phyloP scores from a whole-genome alignment of 2,113 vertebrate genomes.

The Apistogramma diplotaenia region DNA sequence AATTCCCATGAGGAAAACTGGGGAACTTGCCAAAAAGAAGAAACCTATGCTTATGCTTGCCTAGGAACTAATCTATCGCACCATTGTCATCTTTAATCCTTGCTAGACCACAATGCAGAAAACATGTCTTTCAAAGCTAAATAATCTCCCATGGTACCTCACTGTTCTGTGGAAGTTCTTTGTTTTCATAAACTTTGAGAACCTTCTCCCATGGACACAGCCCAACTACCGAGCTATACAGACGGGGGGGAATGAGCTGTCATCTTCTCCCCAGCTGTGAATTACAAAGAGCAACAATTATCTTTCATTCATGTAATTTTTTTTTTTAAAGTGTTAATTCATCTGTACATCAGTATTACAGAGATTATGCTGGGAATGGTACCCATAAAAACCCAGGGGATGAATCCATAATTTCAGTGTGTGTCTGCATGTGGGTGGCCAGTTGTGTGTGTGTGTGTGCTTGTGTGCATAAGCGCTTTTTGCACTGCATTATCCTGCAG shows the following conservation, averaged over 20 bases:
- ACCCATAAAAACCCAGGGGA: too few relatives aligned
- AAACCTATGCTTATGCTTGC: not conserved
- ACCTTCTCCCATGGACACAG: not conserved
- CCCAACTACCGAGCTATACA: not conserved
- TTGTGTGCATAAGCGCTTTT: not conserved
- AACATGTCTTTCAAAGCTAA: not conserved
- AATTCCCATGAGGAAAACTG: not conserved
- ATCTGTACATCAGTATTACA: too few relatives aligned
- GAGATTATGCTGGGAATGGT: too few relatives aligned
- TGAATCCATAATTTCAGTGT: too few relatives aligned
- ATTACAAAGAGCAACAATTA: not conserved
- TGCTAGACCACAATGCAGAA: not conserved
- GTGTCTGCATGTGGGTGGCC: too few relatives aligned
- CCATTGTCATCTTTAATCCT: too few relatives aligned
- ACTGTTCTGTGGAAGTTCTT: not conserved
- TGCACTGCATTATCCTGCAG: conserved; percentile 2
- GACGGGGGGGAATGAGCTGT: not conserved
- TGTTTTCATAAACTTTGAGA: not conserved
- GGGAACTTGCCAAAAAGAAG: not conserved
- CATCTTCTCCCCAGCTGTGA: not conserved
- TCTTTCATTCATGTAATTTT: not conserved
- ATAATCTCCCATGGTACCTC: not conserved
- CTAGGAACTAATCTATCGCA: not conserved
- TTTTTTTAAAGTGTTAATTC: too few relatives aligned
- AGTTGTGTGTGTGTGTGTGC: not conserved